Base-by-base conservation (phyloP, 2,797 vertebrate species). In the Simalia tracyae region DNA sequence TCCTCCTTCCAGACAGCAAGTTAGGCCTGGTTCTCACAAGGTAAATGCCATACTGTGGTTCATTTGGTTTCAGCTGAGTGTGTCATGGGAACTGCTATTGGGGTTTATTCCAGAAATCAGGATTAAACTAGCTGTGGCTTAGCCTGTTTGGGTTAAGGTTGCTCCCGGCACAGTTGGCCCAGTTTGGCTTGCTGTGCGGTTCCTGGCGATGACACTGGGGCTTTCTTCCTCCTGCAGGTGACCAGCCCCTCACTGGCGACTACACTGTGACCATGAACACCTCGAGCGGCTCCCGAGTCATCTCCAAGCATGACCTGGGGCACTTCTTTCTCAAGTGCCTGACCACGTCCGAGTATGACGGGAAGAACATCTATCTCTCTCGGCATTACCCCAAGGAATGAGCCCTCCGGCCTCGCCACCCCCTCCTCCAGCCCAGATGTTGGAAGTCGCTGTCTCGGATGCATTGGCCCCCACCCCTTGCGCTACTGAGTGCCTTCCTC, bases 301-400 rank as follows among this genome's bases (percentile, higher is more conserved):
- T 99, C 96, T 99, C 99, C 90, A 98, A 98, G 95, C 97, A 98
- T 0, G 99, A 99, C 95, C 97, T 99, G 88, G 98, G 98, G 84
- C 98, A 99, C 95, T 99, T 98, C 97, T 98, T 99, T 88, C 98
- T 99, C 84, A 98, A 95, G 88, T 99, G 98, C 95, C 97, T 99
- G 90, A 98, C 97, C 92, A 98, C 97, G 0, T 90, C 97, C 0
- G 97, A 98, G 92, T 99, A 99, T 89, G 97, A 99, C 0, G 94
- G 98, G 24, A 98, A 98, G 95, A 97, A 94, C 0, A 97, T 98
- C 46, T 98, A 98, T 59, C 90, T 99, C 88, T 98, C 96, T 60
- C 98, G 97, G 85, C 97, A 98, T n/a, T 99, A 99, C 72, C 54
- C 93, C 0, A 96, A 96, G 92, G 60, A 84, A 36, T 94, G 89